Evolutionary conservation across 35 echinoderm and acorn worm species (phyloP).

Genomic region (Strongylocentrotus purpuratus): DNA sequence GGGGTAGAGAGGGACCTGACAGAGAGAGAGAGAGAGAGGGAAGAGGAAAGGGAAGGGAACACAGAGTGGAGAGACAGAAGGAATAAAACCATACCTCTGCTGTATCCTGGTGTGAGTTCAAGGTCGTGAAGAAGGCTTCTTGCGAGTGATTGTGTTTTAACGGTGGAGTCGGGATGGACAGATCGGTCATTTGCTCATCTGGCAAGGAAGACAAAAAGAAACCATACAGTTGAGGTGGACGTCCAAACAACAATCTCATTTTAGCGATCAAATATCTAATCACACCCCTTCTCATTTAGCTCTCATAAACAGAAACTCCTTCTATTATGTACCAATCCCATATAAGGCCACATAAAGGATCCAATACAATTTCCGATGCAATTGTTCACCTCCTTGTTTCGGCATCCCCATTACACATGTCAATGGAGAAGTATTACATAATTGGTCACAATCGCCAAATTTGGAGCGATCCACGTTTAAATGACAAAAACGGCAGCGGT

Average conservation of each 20-base stretch:
- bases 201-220: not conserved
- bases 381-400: not conserved
- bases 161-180: conserved; percentile 33
- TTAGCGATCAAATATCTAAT: not conserved
- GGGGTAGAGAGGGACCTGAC: not conserved
- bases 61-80: not conserved
- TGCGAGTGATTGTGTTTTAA: conserved; percentile 26
- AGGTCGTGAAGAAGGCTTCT: conserved; percentile 44
- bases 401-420: not conserved
- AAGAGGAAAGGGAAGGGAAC: not conserved
- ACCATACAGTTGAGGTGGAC: not conserved
- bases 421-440: not conserved
- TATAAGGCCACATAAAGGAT: not conserved
- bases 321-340: not conserved
- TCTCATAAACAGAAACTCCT: not conserved
- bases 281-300: not conserved
- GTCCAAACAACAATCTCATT: not conserved
- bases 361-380: not conserved
- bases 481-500: not conserved
- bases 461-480: not conserved
- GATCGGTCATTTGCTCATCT: conserved; percentile 49
- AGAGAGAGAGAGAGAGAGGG: not conserved
- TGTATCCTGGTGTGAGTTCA: conserved; percentile 19
- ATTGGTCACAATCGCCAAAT: not conserved
- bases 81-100: not conserved